Evolutionary conservation across 2,113 vertebrate genomes (phyloP).

Genomic region (Psophia crepitans): DNA sequence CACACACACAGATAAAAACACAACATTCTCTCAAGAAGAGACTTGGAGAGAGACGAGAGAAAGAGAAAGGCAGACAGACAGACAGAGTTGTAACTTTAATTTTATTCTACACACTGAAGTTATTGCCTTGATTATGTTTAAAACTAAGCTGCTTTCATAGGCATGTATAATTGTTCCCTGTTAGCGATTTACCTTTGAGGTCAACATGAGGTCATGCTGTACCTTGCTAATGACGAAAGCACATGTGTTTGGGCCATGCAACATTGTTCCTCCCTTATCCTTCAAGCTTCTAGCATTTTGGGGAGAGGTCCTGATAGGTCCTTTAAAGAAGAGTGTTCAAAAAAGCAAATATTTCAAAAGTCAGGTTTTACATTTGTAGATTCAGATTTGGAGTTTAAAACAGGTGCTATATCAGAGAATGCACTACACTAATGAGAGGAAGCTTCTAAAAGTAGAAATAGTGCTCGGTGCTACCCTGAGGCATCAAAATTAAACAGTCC

Average conservation of each 20-base stretch:
- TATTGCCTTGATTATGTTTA: conserved; percentile 34
- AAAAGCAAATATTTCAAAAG: conserved; percentile 71
- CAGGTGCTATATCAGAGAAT: conserved; percentile 30
- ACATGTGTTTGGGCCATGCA: conserved; percentile 69
- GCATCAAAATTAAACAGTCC: conserved; percentile 40
- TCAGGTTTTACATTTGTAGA: conserved; percentile 66
- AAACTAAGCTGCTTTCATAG: conserved; percentile 51
- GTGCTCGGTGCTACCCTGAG: neutral
- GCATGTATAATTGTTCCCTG: conserved; percentile 53
- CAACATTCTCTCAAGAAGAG: conserved; percentile 32
- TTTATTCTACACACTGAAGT: conserved; percentile 47
- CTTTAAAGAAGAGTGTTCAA: conserved; percentile 72
- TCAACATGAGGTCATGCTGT: conserved; percentile 69
- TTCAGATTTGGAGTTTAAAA: conserved; percentile 60
- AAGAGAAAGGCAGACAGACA: conserved; percentile 40
- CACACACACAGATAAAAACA: neutral
- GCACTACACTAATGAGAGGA: conserved; percentile 27
- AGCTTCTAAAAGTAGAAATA: neutral
- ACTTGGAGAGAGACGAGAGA: conserved; percentile 38
- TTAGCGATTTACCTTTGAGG: conserved; percentile 64
- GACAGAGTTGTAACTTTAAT: conserved; percentile 20
- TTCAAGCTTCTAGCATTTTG: conserved; percentile 68
- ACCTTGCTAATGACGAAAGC: conserved; percentile 70
- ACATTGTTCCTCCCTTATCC: conserved; percentile 68
- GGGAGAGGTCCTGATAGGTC: conserved; percentile 65